Conservation (phyloP, 2,113 vertebrate species). For the Sturnira hondurensis region DNA sequence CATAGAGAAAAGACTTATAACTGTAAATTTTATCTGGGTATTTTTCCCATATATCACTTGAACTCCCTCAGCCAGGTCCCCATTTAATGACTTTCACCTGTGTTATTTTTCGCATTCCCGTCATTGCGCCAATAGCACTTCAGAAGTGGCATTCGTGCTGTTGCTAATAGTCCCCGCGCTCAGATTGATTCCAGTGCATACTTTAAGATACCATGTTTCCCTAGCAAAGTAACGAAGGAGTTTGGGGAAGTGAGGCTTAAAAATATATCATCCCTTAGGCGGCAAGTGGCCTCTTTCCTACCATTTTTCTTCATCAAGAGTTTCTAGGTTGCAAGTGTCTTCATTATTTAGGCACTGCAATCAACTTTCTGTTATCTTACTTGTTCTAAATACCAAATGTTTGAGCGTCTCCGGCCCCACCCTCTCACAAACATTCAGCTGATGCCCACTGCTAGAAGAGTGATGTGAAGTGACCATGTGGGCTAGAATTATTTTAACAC, state of each 20-base stretch:
- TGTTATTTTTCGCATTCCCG: constrained; percentile 44
- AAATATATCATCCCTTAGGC: background rate
- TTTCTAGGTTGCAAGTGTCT: background rate
- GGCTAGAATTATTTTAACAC: background rate
- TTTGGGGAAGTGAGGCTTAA: constrained; percentile 24
- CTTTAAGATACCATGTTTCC: constrained; percentile 26
- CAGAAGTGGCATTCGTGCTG: background rate
- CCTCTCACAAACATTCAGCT: background rate
- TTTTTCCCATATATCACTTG: background rate
- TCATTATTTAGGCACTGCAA: background rate
- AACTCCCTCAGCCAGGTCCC: background rate
- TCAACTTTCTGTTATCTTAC: constrained; percentile 9
- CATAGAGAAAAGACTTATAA: constrained; percentile 17
- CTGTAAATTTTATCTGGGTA: background rate
- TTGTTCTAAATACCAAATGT: constrained; percentile 12
- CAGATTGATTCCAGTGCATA: background rate
- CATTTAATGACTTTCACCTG: constrained; percentile 31
- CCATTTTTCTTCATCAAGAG: background rate
- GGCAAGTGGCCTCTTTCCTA: background rate
- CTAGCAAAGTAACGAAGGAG: constrained; percentile 3
- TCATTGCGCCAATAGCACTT: background rate
- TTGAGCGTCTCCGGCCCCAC: background rate
- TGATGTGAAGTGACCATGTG: background rate
- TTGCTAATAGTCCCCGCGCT: background rate
- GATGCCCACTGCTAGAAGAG: background rate